Conservation (phyloP, 2,113 vertebrate genomes). For the Cyanocitta stelleri region DNA sequence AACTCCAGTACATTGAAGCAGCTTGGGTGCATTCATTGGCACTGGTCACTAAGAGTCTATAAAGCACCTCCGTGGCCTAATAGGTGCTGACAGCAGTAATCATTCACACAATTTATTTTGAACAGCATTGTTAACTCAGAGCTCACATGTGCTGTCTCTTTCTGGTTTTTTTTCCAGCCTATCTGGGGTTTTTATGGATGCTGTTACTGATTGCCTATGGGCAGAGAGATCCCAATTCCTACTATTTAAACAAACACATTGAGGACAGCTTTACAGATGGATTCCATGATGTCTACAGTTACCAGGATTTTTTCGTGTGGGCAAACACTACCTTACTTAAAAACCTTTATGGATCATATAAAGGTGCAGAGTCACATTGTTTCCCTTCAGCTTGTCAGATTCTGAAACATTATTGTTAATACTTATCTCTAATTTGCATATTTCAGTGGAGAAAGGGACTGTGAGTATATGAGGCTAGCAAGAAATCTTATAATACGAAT, state of each 20-base stretch:
- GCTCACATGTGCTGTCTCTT: background rate
- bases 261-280: conserved; percentile 83
- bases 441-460: background rate
- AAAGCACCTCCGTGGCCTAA: background rate
- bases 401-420: background rate
- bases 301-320: conserved; percentile 85
- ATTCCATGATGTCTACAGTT: conserved; percentile 74
- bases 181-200: conserved; percentile 92
- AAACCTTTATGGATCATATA: conserved; percentile 81
- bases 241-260: conserved; percentile 87
- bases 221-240: conserved; percentile 89
- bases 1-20: background rate
- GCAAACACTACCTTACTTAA: conserved; percentile 83
- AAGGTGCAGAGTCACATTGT: conserved; percentile 72
- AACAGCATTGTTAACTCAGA: background rate
- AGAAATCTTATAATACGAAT: background rate
- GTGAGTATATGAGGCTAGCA: background rate
- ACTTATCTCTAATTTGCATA: background rate
- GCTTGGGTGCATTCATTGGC: background rate
- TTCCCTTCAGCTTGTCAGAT: background rate
- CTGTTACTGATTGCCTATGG: conserved; percentile 89
- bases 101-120: background rate
- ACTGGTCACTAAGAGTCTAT: background rate
- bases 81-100: background rate
- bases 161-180: conserved; percentile 67